Percentiles rank a stretch among this genome's conserved stretches.
These are phyloP conservation scores for Chrysochloris asiatica DNA, from an alignment of 2,113 vertebrate genomes.

Conservation along the genomic window DNA sequence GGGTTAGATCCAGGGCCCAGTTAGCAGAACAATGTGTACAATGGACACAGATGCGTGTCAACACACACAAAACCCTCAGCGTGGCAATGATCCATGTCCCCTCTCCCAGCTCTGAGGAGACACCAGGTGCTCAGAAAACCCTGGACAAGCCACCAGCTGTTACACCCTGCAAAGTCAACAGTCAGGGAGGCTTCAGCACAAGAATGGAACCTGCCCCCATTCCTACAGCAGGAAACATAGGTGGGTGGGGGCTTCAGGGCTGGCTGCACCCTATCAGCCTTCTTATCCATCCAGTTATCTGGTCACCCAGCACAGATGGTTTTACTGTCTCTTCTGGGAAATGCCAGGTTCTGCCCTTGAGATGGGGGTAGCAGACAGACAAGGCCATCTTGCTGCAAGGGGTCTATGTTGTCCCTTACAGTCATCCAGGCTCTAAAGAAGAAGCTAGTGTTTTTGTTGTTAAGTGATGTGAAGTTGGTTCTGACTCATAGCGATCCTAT, in stretches of 20 bases:
- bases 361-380: not conserved
- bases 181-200: not conserved
- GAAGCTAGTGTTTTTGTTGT: too few species aligned
- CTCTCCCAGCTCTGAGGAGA: not conserved
- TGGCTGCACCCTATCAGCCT: not conserved
- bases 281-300: not conserved
- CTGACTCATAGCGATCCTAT: too few species aligned
- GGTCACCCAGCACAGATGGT: not conserved
- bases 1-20: not conserved
- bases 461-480: too few species aligned
- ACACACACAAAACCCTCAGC: not conserved
- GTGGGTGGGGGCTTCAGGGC: not conserved
- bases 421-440: not conserved
- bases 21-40: not conserved
- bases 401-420: not conserved
- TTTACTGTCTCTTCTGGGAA: not conserved
- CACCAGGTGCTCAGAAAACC: not conserved
- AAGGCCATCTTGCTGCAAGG: not conserved
- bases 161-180: not conserved
- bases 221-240: not conserved
- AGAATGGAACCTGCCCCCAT: too few species aligned
- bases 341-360: not conserved
- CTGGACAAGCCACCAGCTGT: not conserved
- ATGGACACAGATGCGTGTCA: not conserved
- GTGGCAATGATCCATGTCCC: not conserved